A percentile compares a stretch with the other conserved stretches of the same genome.
Conservation (phyloP, 2,888 invertebrate species). For the Gymnocheta viridis region DNA sequence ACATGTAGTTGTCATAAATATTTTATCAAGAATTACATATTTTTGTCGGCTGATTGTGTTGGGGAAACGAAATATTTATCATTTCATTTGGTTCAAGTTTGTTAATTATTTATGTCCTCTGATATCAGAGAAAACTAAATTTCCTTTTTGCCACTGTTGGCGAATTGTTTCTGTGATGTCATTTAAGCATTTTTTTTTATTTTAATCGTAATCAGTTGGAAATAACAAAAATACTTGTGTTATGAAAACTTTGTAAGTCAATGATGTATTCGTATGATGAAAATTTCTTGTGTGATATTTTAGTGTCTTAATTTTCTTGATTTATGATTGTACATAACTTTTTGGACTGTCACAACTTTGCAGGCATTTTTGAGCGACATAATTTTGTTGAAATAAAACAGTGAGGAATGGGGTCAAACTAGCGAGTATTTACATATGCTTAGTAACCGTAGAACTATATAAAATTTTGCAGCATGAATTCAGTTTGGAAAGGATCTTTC, state of each 20-base stretch:
- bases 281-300: constrained; percentile 36
- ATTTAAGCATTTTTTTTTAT: not conserved
- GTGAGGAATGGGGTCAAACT: too few relatives aligned
- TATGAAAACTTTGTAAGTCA: not conserved
- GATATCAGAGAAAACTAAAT: constrained; percentile 50
- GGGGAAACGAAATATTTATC: constrained; percentile 72
- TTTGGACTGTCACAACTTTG: not conserved
- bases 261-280: not conserved
- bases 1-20: constrained; percentile 81
- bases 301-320: constrained; percentile 8
- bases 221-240: not conserved
- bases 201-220: not conserved
- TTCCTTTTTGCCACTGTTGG: constrained; percentile 17
- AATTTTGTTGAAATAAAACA: not conserved
- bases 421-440: too few relatives aligned
- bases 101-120: constrained; percentile 82
- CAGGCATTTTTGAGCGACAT: not conserved
- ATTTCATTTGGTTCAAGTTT: constrained; percentile 77
- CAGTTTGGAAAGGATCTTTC: too few relatives aligned
- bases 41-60: constrained; percentile 35
- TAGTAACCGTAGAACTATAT: too few relatives aligned
- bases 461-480: too few relatives aligned
- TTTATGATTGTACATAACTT: constrained; percentile 46
- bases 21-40: constrained; percentile 77
- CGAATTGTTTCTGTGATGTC: not conserved